Conservation (phyloP, 2,888 invertebrate genomes). For the Caenorhabditis japonica region DNA sequence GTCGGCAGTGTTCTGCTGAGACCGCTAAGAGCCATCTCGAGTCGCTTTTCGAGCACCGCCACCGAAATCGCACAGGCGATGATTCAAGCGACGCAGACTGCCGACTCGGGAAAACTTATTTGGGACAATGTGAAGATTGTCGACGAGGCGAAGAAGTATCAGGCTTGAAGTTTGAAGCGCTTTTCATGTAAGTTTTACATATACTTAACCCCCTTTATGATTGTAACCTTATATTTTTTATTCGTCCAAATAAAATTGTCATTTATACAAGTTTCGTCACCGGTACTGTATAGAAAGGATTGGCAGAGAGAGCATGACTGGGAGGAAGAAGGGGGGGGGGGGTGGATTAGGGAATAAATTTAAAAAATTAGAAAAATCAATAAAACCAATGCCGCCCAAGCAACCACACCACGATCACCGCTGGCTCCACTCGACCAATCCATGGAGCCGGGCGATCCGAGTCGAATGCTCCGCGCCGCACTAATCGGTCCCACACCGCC, state of each 20-base stretch:
- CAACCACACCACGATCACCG: neutral
- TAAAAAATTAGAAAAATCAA: neutral
- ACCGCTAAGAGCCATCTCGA: conserved; percentile 52
- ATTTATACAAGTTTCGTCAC: conserved; percentile 37
- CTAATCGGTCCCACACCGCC: conserved; percentile 72
- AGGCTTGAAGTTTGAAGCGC: conserved; percentile 10
- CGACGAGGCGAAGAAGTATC: conserved; percentile 53
- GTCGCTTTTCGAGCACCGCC: conserved; percentile 48
- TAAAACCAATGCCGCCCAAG: neutral
- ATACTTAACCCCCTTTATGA: neutral
- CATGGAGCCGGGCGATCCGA: conserved; percentile 57
- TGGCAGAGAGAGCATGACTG: conserved; percentile 36
- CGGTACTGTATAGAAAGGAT: conserved; percentile 32
- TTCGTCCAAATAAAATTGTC: conserved; percentile 1
- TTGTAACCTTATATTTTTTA: neutral
- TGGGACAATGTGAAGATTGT: conserved; percentile 55
- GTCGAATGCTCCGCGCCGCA: conserved; percentile 62
- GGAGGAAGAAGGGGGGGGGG: conserved; percentile 12
- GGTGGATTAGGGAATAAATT: neutral
- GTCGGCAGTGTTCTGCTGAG: conserved; percentile 35
- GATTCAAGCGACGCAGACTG: conserved; percentile 48
- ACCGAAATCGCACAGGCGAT: conserved; percentile 59
- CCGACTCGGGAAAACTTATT: conserved; percentile 34
- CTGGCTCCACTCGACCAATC: conserved; percentile 19
- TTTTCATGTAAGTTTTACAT: neutral